These are phyloP conservation scores for Aphidius colemani DNA, from an alignment of 2,888 invertebrate genomes.

Conservation along the genomic window DNA sequence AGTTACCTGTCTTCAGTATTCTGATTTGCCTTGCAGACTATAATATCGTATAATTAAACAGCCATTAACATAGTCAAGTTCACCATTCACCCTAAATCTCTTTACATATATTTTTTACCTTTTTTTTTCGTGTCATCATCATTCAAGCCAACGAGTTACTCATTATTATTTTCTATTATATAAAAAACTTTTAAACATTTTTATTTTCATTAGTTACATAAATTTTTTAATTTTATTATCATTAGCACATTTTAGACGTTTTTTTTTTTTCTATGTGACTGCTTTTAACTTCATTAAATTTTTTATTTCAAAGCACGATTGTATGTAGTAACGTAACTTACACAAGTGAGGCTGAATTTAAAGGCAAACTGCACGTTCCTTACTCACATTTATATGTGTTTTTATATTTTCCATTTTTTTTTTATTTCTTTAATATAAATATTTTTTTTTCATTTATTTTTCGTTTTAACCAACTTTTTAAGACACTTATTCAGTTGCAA, in stretches of 20 bases:
- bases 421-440: too few species aligned
- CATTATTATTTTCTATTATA: neutral
- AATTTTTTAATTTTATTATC: neutral
- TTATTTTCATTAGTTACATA: constrained; percentile 1
- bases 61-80: constrained; percentile 41
- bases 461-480: too few species aligned
- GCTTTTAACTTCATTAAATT: neutral
- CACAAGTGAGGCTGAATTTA: too few species aligned
- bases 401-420: too few species aligned
- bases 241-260: too few species aligned
- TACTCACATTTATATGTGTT: too few species aligned
- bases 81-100: constrained; percentile 9
- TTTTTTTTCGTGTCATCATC: neutral
- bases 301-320: neutral
- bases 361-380: too few species aligned
- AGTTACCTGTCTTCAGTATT: constrained; percentile 42
- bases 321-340: neutral
- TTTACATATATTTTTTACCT: constrained; percentile 7
- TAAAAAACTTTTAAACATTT: neutral
- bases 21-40: constrained; percentile 50
- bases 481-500: neutral
- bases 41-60: constrained; percentile 45
- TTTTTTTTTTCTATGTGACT: neutral
- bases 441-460: too few species aligned
- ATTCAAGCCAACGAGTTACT: neutral